Evolutionary conservation across 2,888 invertebrate genomes (phyloP), one percentile per base, ranked within the genome.

Genomic region (Himalopsyche japonica): DNA sequence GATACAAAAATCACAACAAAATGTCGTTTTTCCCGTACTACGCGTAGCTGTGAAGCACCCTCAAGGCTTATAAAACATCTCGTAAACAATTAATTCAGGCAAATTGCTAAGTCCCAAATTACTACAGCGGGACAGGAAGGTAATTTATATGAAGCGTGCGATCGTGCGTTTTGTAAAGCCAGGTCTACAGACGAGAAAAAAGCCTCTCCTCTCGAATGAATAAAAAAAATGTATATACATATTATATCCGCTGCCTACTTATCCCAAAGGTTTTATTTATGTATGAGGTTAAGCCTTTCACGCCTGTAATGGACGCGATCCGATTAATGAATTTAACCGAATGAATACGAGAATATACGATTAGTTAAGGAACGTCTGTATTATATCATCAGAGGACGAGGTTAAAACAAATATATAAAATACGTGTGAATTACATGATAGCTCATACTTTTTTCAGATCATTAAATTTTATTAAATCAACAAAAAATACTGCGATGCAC

Each of bases 1-100:
- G 24, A 20, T 15, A 57, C 24, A 27, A 27, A 70, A 70, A 70
- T 70, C 70, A 27, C 20, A 27, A 70, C 15, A 70, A 70, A 70
- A 70, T 70, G 70, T 70, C 70, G 70, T 70, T 70, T 70, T 70
- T 70, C 70, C 70, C 10, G 70, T 70, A 70, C 70, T 6, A 12
- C 24, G 24, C 64, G 10, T 70, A 27, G 10, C 70, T 70, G 70
- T 27, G 70, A 70, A 70, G 15, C 70, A 70, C 70, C 70, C 70
- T 30, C 27, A 70, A 77, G 77, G 77, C 77, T 77, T 77, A 77
- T 43, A 43, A 24, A 77, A 43, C 77, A 77, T 77, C 77, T 77
- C 77, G 77, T 77, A 77, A 77, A 77, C 77, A 77, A 77, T 77
- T 77, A 77, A 77, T 77, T 77, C 77, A 77, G 24, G 77, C 77